Evolutionary conservation across 2,888 invertebrate species (phyloP).

Genomic region (Drepana falcataria): DNA sequence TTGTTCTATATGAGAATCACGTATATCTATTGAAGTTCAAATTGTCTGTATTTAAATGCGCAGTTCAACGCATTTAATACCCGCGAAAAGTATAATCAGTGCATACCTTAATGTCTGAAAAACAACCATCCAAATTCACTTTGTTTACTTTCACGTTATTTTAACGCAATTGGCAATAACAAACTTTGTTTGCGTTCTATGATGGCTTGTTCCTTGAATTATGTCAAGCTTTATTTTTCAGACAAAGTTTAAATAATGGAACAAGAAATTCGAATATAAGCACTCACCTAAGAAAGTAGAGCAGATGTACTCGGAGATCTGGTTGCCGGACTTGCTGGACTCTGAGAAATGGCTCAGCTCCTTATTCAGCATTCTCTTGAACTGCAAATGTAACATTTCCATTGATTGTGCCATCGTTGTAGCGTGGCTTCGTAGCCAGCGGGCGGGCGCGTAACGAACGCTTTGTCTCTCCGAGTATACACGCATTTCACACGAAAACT

Average conservation of each 20-base stretch:
- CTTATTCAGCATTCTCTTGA: slow-evolving; percentile 99
- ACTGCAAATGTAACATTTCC: slow-evolving; percentile 83
- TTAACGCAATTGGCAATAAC: neutral
- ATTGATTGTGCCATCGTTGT: slow-evolving; percentile 65
- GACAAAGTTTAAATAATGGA: slow-evolving; percentile 4
- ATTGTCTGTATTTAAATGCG: no score
- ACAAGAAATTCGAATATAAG: slow-evolving; percentile 13
- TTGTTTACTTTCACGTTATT: neutral
- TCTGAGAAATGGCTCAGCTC: slow-evolving; percentile 99
- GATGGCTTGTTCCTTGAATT: neutral
- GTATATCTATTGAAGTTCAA: no score
- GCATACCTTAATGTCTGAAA: no score
- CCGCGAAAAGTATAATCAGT: no score
- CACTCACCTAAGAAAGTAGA: slow-evolving; percentile 98
- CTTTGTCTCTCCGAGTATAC: slow-evolving; percentile 67
- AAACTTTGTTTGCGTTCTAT: neutral
- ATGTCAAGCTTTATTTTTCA: neutral
- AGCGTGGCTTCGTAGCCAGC: slow-evolving; percentile 59
- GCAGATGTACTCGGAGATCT: slow-evolving; percentile 99
- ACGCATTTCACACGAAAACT: slow-evolving; percentile 62
- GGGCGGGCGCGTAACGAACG: slow-evolving; percentile 51
- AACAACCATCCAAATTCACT: neutral
- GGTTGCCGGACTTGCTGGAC: slow-evolving; percentile 98
- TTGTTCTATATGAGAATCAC: no score
- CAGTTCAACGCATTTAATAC: no score